Percentiles rank a stretch among this genome's conserved stretches.
Evolutionary conservation across 2,888 invertebrate genomes (phyloP).

Genomic region (Drosophila borealis): DNA sequence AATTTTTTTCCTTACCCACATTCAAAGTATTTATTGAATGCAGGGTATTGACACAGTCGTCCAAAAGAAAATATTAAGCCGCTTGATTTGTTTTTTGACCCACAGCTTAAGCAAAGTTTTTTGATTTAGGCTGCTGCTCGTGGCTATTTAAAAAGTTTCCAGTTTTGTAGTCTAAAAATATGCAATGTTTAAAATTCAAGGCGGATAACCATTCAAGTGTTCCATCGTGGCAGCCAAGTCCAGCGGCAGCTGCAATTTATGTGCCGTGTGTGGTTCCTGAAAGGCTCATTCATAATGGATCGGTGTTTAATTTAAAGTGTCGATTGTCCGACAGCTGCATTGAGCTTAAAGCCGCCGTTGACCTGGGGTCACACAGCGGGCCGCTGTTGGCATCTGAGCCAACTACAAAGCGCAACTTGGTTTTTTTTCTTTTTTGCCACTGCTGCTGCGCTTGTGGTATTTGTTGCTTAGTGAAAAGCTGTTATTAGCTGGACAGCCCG

Average conservation of each 20-base stretch:
- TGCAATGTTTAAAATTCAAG: constrained; percentile 34
- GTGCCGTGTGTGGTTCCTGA: constrained; percentile 24
- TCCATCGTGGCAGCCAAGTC: neutral
- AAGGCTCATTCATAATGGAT: constrained; percentile 8
- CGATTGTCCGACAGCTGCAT: constrained; percentile 44
- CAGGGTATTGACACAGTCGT: constrained; percentile 1
- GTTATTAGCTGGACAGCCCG: constrained; percentile 60
- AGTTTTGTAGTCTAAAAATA: constrained; percentile 1
- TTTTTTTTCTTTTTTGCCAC: constrained; percentile 3
- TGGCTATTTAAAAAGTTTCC: constrained; percentile 44
- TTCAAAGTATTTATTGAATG: neutral
- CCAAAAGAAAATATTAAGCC: neutral
- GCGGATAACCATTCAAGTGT: constrained; percentile 21
- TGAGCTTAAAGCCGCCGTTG: constrained; percentile 30
- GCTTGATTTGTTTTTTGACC: constrained; percentile 7
- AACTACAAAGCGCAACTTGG: constrained; percentile 43
- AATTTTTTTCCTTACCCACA: neutral
- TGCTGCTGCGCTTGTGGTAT: neutral
- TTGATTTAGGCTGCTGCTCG: neutral
- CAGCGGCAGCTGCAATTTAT: constrained; percentile 26
- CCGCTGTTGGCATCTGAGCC: constrained; percentile 38
- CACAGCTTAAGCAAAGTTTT: neutral
- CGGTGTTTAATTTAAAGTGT: constrained; percentile 66
- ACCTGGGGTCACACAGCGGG: constrained; percentile 22
- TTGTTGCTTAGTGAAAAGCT: constrained; percentile 38